A percentile compares a stretch with the other conserved stretches of the same genome.
Evolutionary conservation across 2,888 invertebrate species (phyloP).

Genomic region (Rotaria socialis): DNA sequence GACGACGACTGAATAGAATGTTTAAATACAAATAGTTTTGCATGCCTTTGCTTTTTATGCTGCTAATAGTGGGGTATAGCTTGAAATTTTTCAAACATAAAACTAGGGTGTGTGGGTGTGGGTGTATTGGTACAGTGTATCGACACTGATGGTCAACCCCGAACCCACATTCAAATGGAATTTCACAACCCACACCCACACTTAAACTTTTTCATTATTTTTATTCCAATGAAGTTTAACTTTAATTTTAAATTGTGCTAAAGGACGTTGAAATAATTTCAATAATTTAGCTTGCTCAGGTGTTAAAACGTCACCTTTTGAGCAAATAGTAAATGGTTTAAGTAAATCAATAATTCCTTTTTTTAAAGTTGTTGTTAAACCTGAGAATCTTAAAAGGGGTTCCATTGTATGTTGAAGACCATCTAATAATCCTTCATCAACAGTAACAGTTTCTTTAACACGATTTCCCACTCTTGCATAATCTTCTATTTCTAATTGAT

Average conservation of each 20-base stretch:
- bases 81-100: too few relatives aligned
- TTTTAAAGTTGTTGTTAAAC: conserved; percentile 81
- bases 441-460: conserved; percentile 72
- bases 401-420: conserved; percentile 90
- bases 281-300: conserved; percentile 89
- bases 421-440: conserved; percentile 77
- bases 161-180: too few relatives aligned
- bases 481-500: conserved; percentile 61
- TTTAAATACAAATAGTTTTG: too few relatives aligned
- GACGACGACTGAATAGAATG: too few relatives aligned
- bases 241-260: conserved; percentile 77
- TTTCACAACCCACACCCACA: too few relatives aligned
- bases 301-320: conserved; percentile 73
- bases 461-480: conserved; percentile 82
- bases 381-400: conserved; percentile 83
- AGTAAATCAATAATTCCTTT: conserved; percentile 72
- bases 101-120: too few relatives aligned
- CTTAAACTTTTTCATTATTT: conserved; percentile 60
- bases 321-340: conserved; percentile 78
- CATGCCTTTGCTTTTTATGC: too few relatives aligned
- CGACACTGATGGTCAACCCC: too few relatives aligned
- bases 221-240: conserved; percentile 77
- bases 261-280: conserved; percentile 74
- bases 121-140: too few relatives aligned
- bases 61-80: too few relatives aligned